Evolutionary conservation across 1,140 invertebrate genomes (phyloP).

Genomic region (Mesaphorura yosii): DNA sequence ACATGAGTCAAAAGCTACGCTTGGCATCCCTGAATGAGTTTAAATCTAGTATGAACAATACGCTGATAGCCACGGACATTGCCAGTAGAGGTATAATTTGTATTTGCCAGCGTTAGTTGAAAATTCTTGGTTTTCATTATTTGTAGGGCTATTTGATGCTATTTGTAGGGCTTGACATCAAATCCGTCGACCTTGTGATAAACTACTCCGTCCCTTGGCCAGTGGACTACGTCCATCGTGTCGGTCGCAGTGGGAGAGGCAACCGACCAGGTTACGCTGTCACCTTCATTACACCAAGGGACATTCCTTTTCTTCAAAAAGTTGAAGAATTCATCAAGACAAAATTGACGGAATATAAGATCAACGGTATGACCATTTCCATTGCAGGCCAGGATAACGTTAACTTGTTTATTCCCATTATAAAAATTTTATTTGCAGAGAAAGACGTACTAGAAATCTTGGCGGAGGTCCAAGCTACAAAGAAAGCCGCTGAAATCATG

Average conservation of each 20-base stretch:
- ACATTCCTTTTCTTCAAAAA: constrained; percentile 70
- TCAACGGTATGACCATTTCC: constrained; percentile 53
- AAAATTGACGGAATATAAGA: constrained; percentile 70
- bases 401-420: background rate
- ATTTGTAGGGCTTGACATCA: constrained; percentile 56
- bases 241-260: constrained; percentile 89
- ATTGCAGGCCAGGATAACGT: background rate
- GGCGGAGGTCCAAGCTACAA: constrained; percentile 16
- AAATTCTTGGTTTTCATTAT: too few relatives aligned
- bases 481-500: constrained; percentile 15
- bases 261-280: constrained; percentile 74
- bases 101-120: constrained; percentile 5
- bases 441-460: constrained; percentile 24
- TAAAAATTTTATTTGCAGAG: constrained; percentile 15
- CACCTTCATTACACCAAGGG: constrained; percentile 75
- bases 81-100: constrained; percentile 63
- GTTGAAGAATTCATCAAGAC: constrained; percentile 76
- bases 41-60: constrained; percentile 69
- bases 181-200: constrained; percentile 79
- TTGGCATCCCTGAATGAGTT: constrained; percentile 67
- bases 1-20: constrained; percentile 69
- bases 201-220: constrained; percentile 86
- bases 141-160: background rate
- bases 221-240: constrained; percentile 93
- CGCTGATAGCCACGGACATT: constrained; percentile 92